Conservation (phyloP, 2,888 invertebrate species). For the Drosophila demipolita region DNA sequence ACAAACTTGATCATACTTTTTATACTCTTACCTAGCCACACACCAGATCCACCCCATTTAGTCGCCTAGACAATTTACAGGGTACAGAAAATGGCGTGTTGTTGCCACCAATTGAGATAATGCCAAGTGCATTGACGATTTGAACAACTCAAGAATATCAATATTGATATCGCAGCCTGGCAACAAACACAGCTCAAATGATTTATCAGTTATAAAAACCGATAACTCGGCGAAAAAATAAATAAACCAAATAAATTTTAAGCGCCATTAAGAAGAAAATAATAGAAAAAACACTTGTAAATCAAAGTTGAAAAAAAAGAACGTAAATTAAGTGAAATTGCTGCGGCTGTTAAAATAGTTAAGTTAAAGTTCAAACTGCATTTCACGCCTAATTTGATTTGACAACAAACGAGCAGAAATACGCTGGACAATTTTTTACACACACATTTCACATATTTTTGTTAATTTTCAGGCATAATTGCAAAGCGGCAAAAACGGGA, state of each 20-base stretch:
- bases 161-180: slow-evolving; percentile 35
- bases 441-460: slow-evolving; percentile 58
- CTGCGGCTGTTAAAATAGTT: slow-evolving; percentile 57
- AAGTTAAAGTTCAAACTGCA: slow-evolving; percentile 72
- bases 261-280: slow-evolving; percentile 31
- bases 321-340: slow-evolving; percentile 14
- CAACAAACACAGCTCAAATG: slow-evolving; percentile 32
- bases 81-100: slow-evolving; percentile 38
- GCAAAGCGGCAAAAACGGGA: slow-evolving; percentile 45
- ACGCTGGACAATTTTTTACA: slow-evolving; percentile 47
- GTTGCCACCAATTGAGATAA: slow-evolving; percentile 31
- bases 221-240: not conserved
- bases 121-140: slow-evolving; percentile 38
- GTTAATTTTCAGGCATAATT: slow-evolving; percentile 79
- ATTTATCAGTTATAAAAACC: slow-evolving; percentile 22
- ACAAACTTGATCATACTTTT: too few relatives aligned
- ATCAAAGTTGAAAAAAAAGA: slow-evolving; percentile 10
- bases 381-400: slow-evolving; percentile 77
- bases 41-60: not conserved
- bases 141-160: slow-evolving; percentile 27
- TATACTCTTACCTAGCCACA: not conserved
- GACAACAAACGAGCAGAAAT: slow-evolving; percentile 67
- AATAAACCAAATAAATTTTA: slow-evolving; percentile 1
- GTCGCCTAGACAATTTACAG: not conserved
- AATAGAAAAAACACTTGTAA: slow-evolving; percentile 51